Base-by-base conservation (phyloP, 1,140 invertebrate genomes). In the Cepaea nemoralis region DNA sequence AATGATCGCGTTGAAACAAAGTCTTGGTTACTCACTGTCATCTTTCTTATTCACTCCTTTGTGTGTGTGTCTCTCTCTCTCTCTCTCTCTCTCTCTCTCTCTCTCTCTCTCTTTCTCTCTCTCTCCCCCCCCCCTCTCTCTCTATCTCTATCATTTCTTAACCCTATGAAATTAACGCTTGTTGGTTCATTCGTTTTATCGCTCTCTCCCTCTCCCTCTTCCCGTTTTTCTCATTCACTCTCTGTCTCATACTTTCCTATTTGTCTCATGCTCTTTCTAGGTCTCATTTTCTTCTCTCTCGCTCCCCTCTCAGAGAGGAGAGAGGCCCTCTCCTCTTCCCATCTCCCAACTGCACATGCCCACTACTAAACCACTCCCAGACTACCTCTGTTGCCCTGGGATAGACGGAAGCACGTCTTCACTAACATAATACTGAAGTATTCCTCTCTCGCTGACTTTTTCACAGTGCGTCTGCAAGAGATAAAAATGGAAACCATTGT, bases 401-500 rank as follows among this genome's bases (percentile, higher is more conserved):
- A 85, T 70, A 16, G 73, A 37, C n/a, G 82, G 75, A 42, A 73
- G 74, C 19, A 39, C 59, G 39, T 78, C 70, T 24, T 80, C 77
- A 31, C 82, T 82, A n/a, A 87, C 82, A 67, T 87, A 87, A 76
- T 85, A 77, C 67, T 84, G 74, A 14, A 85, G 77, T 8, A 86
- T 83, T 19, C 86, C 86, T 71, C 84, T 83, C 77, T 83, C 77
- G 48, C 81, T 86, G 6, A 87, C 80, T 48, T 85, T 86, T 67
- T 87, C 86, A 81, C 86, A 87, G 37, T 78, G 79, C 12, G 85
- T 86, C 86, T 87, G 80, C 19, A 75, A 78, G 6, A 33, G n/a
- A 67, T 22, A 63, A 37, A 10, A 33, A 39, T 24, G 50, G 50
- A 55, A 55, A 24, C 50, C 50, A 55, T 55, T 55, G n/a, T 55